Base-by-base conservation (phyloP, 2,113 vertebrate species). In the Grallaria varia region DNA sequence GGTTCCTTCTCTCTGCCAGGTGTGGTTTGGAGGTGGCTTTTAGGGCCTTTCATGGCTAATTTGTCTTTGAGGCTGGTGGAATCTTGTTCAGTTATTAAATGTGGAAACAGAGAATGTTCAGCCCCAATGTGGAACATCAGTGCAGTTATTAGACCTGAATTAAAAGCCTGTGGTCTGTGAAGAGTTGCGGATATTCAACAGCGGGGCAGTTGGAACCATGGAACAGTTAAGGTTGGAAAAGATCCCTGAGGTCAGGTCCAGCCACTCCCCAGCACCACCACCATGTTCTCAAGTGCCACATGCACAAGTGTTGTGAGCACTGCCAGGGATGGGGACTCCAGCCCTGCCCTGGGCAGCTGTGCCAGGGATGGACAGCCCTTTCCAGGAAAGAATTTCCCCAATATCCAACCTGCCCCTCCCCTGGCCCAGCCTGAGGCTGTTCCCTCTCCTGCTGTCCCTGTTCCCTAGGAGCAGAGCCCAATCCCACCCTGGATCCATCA, bases 161-260 rank as follows among this genome's bases (percentile, higher is more conserved):
- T 68, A 1, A 64, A 82, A 67, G 7, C 8, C 17, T 18, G 13
- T 28, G 44, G 9, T 27, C 21, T 18, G 1, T 22, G 53, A 47
- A 15, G 76, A 47, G 23, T 35, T 2, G 0, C 0, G 50, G 44
- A 8, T 5, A 4, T 33, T 86, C 17, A 68, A 8, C 2, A 5
- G 78, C 31, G 42, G 33, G 37, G 5, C 5, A 25, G 8, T 6
- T 67, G 68, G 44, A 30, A 30, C 2, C 39, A 22, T 45, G 33
- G 45, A n/a, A 0, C 6, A 39, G 45, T 9, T 21, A 8, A n/a
- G 4, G 10, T 14, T 60, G 62, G 78, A 25, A 60, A 60, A 60
- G 19, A 16, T 12, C 27, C 12, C 27, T 2, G 12, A 44, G 8
- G 31, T 22, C 10, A 25, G 22, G 35, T 50, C 45, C 35, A 40